phyloP scores from a whole-genome alignment of 2,113 vertebrate genomes.

The Vidua macroura region DNA sequence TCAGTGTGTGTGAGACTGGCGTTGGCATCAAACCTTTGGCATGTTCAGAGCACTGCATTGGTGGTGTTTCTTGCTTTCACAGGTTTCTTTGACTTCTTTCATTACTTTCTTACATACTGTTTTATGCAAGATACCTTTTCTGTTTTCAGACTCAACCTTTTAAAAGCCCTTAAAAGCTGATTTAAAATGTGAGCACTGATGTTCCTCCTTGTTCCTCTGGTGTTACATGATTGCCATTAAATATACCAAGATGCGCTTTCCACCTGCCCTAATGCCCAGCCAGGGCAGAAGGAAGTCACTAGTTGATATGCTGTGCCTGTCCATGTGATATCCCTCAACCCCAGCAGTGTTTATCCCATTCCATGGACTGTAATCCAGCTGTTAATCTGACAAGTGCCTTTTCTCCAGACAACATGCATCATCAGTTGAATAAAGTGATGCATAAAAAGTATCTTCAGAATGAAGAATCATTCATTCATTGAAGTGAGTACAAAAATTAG shows the following conservation, averaged over 20 bases:
- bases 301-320: neutral
- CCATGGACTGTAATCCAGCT: neutral
- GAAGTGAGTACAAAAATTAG: neutral
- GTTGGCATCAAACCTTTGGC: neutral
- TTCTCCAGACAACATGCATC: neutral
- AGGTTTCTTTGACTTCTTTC: neutral
- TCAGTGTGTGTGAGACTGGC: accelerated
- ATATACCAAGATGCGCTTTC: neutral
- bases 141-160: neutral
- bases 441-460: neutral
- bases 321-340: neutral
- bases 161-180: neutral
- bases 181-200: neutral
- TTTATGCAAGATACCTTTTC: neutral
- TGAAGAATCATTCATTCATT: neutral
- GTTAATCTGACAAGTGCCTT: neutral
- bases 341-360: neutral
- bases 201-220: neutral
- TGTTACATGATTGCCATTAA: neutral
- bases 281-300: neutral
- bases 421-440: neutral
- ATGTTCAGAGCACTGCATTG: neutral
- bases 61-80: neutral
- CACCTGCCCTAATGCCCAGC: neutral
- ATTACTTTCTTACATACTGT: neutral